phyloP scores from a whole-genome alignment of 2,113 vertebrate genomes.

The Amblyornis subalaris region DNA sequence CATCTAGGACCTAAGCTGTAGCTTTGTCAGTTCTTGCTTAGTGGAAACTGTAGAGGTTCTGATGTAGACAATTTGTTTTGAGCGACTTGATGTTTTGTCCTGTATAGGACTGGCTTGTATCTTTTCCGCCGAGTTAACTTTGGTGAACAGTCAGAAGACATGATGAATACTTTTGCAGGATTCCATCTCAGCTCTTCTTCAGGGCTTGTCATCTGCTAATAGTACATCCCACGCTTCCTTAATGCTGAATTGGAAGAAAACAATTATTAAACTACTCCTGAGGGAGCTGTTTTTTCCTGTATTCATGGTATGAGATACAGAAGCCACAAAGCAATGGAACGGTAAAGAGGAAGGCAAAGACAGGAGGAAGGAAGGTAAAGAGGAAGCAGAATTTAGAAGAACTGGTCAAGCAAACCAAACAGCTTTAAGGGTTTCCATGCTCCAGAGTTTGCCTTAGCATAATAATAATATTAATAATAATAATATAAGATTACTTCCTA shows the following conservation, averaged over 20 bases:
- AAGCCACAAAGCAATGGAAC: neutral
- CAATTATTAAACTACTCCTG: neutral
- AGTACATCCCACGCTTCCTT: neutral
- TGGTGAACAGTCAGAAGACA: neutral
- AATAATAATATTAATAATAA: too few species aligned
- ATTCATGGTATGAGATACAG: neutral
- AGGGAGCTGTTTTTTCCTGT: neutral
- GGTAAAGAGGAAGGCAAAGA: neutral
- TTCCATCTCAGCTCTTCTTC: neutral
- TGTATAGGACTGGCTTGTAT: neutral
- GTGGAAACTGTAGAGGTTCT: neutral
- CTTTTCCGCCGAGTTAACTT: neutral
- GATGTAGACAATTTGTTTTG: neutral
- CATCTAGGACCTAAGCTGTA: neutral
- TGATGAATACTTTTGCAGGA: neutral
- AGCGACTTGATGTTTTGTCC: neutral
- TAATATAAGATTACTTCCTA: neutral
- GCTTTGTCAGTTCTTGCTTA: neutral
- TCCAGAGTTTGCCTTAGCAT: neutral
- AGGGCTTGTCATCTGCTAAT: neutral
- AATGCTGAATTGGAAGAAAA: neutral
- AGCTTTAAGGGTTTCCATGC: neutral
- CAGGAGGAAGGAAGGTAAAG: neutral
- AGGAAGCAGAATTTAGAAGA: neutral
- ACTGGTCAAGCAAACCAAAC: fast-evolving